A percentile compares a stretch with the other conserved stretches of the same genome.
These are phyloP conservation scores for Spialia ferax DNA, from an alignment of 2,888 invertebrate species.

Conservation along the genomic window DNA sequence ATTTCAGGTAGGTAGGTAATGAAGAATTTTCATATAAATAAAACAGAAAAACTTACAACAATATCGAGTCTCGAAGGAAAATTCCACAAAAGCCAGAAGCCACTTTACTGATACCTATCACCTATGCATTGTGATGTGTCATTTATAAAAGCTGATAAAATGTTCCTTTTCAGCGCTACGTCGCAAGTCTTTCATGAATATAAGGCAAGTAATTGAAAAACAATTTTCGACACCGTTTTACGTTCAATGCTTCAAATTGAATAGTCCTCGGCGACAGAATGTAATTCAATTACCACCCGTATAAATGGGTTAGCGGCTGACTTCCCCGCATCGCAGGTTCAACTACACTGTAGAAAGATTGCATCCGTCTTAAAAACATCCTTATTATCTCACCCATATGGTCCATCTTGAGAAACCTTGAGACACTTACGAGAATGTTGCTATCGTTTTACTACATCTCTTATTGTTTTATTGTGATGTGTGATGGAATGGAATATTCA, in stretches of 20 bases:
- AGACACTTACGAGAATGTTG: constrained; percentile 17
- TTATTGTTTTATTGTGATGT: constrained; percentile 30
- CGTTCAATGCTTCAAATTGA: background rate
- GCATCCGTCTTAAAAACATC: constrained; percentile 8
- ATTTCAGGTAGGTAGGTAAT: too few species aligned
- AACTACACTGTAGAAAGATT: constrained; percentile 15
- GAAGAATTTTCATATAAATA: too few species aligned
- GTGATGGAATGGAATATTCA: background rate
- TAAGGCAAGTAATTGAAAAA: background rate
- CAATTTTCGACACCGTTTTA: background rate
- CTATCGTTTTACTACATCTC: constrained; percentile 42
- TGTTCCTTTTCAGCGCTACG: background rate
- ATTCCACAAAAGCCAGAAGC: too few species aligned
- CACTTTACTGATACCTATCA: too few species aligned
- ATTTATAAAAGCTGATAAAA: background rate
- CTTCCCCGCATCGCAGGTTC: constrained; percentile 46
- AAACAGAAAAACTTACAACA: too few species aligned
- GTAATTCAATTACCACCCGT: constrained; percentile 58
- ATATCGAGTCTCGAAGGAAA: too few species aligned
- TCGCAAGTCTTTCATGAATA: background rate
- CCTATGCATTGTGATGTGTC: too few species aligned
- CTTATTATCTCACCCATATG: constrained; percentile 26
- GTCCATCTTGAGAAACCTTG: constrained; percentile 27
- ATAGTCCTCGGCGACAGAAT: constrained; percentile 45
- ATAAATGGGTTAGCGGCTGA: constrained; percentile 61